These are phyloP conservation scores for Notodonta dromedarius DNA, from an alignment of 2,888 invertebrate species.

Conservation along the genomic window DNA sequence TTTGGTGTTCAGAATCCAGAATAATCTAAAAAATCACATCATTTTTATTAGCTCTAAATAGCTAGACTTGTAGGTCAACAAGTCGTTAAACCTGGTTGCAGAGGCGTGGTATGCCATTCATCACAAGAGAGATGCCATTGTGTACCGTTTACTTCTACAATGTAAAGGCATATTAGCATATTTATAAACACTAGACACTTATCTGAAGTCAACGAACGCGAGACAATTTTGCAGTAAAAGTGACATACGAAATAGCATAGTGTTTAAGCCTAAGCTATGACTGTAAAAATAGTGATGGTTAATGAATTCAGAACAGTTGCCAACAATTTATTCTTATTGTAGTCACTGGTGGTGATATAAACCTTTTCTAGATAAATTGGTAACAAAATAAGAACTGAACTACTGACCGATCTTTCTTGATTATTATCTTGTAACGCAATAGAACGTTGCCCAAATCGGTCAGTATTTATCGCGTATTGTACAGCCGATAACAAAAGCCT, in stretches of 20 bases:
- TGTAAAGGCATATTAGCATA: constrained; percentile 48
- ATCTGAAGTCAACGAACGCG: constrained; percentile 38
- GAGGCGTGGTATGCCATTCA: constrained; percentile 50
- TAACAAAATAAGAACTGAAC: not conserved
- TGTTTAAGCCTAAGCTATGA: not conserved
- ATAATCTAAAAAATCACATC: not conserved
- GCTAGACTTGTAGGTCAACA: constrained; percentile 36
- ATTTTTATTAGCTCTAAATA: not conserved
- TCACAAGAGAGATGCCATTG: constrained; percentile 38
- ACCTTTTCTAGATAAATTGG: no score
- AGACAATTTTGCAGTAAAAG: constrained; percentile 6
- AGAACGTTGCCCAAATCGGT: constrained; percentile 37
- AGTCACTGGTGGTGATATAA: not conserved
- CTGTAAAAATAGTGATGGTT: not conserved
- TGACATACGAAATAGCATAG: not conserved
- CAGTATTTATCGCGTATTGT: constrained; percentile 30
- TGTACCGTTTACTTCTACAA: constrained; percentile 40
- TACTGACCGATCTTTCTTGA: not conserved
- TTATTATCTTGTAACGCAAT: not conserved
- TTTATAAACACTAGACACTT: constrained; percentile 42
- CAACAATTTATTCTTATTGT: not conserved
- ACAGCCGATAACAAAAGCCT: constrained; percentile 26
- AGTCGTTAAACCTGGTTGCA: constrained; percentile 40
- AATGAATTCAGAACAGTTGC: not conserved
- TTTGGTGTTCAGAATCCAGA: not conserved